Evolutionary conservation across 2,797 vertebrate genomes (phyloP).

Genomic region (Stomatorhinus walkeri): DNA sequence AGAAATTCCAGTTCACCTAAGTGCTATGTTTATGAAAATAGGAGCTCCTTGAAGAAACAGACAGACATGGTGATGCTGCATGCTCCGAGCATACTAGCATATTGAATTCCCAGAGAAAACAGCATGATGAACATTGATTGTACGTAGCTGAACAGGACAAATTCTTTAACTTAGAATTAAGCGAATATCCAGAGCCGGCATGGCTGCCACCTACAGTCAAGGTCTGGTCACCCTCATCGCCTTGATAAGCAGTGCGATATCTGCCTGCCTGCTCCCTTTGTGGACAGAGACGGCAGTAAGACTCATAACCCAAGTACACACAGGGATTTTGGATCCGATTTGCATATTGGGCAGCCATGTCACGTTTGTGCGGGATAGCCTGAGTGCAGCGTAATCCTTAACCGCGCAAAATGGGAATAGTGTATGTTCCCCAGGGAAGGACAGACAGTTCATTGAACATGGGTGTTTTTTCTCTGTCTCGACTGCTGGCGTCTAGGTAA

Average conservation of each 20-base stretch:
- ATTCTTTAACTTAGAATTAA: not conserved
- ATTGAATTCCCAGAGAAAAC: not conserved
- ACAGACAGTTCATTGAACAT: not conserved
- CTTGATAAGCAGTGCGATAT: not conserved
- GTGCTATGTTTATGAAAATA: not conserved
- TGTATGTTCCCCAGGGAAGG: not conserved
- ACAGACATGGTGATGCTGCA: not conserved
- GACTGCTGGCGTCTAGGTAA: conserved; percentile 16
- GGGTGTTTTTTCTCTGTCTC: conserved; percentile 16
- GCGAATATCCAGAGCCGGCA: not conserved
- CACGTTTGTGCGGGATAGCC: not conserved
- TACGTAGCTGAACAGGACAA: not conserved
- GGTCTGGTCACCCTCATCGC: not conserved
- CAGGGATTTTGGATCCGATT: not conserved
- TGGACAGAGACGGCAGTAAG: not conserved
- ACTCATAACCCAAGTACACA: not conserved
- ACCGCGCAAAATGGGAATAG: not conserved
- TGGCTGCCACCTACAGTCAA: not conserved
- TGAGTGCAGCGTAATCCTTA: not conserved
- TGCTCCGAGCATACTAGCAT: not conserved
- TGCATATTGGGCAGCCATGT: conserved; percentile 15
- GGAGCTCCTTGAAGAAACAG: not conserved
- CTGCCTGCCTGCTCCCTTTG: not conserved
- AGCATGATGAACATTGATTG: not conserved
- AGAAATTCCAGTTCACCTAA: not conserved